Conservation (phyloP, 1,140 invertebrate genomes). For the Drosophila triauraria region DNA sequence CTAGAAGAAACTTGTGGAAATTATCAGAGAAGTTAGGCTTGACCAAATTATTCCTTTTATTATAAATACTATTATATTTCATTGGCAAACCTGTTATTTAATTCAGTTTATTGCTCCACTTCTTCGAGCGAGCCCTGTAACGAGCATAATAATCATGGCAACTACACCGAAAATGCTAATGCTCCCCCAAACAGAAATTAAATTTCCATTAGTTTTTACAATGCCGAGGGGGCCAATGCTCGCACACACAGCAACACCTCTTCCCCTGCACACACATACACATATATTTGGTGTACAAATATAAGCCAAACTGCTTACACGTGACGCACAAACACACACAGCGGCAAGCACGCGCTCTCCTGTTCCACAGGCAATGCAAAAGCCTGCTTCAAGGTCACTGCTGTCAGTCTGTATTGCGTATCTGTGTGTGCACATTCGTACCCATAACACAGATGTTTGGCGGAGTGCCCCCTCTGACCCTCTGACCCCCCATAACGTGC, state of each 20-base stretch:
- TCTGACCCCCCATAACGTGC: slow-evolving; percentile 13
- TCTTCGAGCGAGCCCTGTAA: slow-evolving; percentile 11
- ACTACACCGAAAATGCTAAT: slow-evolving; percentile 33
- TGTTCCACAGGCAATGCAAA: slow-evolving; percentile 55
- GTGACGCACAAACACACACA: slow-evolving; percentile 41
- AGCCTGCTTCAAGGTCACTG: slow-evolving; percentile 73
- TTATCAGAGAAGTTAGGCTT: too few species aligned
- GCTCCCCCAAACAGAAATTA: slow-evolving; percentile 49
- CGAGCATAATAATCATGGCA: slow-evolving; percentile 41
- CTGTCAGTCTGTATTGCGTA: slow-evolving; percentile 60
- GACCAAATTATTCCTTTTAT: neutral
- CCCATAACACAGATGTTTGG: slow-evolving; percentile 72
- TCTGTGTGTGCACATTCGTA: slow-evolving; percentile 40
- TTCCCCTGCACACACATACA: neutral
- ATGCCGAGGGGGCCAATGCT: slow-evolving; percentile 38
- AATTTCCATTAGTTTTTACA: slow-evolving; percentile 62
- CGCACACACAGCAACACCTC: slow-evolving; percentile 16
- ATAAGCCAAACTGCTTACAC: slow-evolving; percentile 43
- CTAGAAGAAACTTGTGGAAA: too few species aligned
- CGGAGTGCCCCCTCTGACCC: neutral
- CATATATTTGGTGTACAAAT: slow-evolving; percentile 1
- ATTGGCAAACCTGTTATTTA: too few species aligned
- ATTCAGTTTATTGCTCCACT: neutral
- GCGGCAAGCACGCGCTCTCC: slow-evolving; percentile 25
- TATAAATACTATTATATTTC: neutral